These are phyloP conservation scores for Epizoanthus fatuus DNA, from an alignment of 92 coral and sea anemone genomes.

Conservation along the genomic window DNA sequence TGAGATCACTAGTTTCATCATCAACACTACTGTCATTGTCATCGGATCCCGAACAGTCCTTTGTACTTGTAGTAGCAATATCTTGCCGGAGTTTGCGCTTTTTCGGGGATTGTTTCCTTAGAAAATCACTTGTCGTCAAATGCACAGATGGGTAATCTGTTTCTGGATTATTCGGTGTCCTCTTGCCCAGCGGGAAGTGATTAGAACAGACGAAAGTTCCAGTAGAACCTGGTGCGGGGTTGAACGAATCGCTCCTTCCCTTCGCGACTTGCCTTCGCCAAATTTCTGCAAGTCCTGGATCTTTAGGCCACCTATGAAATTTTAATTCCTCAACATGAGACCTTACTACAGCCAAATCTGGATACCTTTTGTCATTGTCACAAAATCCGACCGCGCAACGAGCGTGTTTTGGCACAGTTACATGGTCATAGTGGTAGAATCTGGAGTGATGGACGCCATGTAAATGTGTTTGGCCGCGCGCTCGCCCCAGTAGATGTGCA, in stretches of 20 bases:
- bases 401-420: conserved; percentile 21
- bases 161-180: conserved; percentile 24
- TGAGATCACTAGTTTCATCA: background rate
- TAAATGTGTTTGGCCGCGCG: no score
- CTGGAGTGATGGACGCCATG: no score
- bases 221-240: conserved; percentile 31
- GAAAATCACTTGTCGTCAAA: conserved; percentile 7
- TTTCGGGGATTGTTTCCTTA: background rate
- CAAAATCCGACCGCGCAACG: conserved; percentile 48
- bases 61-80: no score
- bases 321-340: background rate
- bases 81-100: no score
- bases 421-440: background rate
- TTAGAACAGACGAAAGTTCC: conserved; percentile 45
- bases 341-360: conserved; percentile 24
- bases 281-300: conserved; percentile 28
- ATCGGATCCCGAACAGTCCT: no score
- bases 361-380: conserved; percentile 42
- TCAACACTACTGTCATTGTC: background rate
- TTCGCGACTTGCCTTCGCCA: conserved; percentile 50
- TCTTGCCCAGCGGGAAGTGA: conserved; percentile 28
- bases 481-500: background rate
- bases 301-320: conserved; percentile 24
- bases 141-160: conserved; percentile 27
- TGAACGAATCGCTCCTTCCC: conserved; percentile 47